Conservation (phyloP, 2,113 vertebrate genomes). For the Limanda limanda region DNA sequence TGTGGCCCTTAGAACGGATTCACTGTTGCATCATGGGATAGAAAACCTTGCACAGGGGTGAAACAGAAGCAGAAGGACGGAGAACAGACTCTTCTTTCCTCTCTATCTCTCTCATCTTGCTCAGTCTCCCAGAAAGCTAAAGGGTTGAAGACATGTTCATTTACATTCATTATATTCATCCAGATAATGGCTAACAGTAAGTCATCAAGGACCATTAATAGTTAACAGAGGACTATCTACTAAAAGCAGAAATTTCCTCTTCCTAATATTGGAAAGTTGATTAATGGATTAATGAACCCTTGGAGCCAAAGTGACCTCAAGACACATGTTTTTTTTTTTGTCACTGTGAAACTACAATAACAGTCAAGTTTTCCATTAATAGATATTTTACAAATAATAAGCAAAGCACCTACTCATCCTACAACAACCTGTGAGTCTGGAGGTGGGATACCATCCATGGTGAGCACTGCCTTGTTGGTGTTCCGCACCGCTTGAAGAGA, state of each 20-base stretch:
- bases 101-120: slow-evolving; percentile 45
- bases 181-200: slow-evolving; percentile 70
- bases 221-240: slow-evolving; percentile 76
- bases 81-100: slow-evolving; percentile 21
- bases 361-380: slow-evolving; percentile 76
- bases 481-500: slow-evolving; percentile 34
- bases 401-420: slow-evolving; percentile 44
- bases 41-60: slow-evolving; percentile 8
- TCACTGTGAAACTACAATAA: slow-evolving; percentile 70
- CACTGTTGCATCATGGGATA: slow-evolving; percentile 38
- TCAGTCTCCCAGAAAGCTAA: slow-evolving; percentile 50
- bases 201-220: slow-evolving; percentile 73
- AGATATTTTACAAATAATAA: slow-evolving; percentile 61
- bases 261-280: slow-evolving; percentile 58
- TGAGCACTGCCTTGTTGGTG: slow-evolving; percentile 12
- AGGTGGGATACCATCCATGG: slow-evolving; percentile 14
- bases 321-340: slow-evolving; percentile 31
- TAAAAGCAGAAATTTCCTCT: slow-evolving; percentile 75
- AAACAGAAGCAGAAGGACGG: background rate
- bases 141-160: slow-evolving; percentile 57
- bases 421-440: slow-evolving; percentile 28
- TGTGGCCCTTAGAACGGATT: slow-evolving; percentile 49
- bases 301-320: slow-evolving; percentile 37
- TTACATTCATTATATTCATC: slow-evolving; percentile 68
- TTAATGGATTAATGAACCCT: slow-evolving; percentile 57